Conservation (phyloP, 2,888 invertebrate genomes). For the Homarus gammarus region DNA sequence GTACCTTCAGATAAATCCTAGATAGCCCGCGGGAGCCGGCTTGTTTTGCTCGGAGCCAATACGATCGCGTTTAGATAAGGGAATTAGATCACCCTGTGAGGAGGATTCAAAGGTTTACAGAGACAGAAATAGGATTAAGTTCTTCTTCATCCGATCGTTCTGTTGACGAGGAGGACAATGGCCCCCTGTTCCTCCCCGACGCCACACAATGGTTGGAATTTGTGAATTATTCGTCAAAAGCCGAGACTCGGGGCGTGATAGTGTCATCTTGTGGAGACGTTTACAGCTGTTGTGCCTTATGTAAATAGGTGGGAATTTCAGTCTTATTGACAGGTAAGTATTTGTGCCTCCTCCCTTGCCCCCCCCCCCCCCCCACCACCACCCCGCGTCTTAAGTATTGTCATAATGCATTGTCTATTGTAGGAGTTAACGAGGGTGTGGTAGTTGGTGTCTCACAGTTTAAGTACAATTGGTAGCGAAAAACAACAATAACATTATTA, state of each 20-base stretch:
- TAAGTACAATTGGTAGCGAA: no score
- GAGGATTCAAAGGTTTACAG: conserved; percentile 64
- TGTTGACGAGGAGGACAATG: conserved; percentile 36
- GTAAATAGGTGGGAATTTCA: no score
- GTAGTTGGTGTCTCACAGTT: no score
- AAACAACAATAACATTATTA: no score
- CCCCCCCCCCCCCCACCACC: conserved; percentile 2
- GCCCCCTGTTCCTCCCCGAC: not conserved
- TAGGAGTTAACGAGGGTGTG: no score
- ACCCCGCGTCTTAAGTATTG: not conserved
- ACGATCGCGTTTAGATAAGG: conserved; percentile 67
- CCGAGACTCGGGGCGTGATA: no score
- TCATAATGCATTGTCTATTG: not conserved
- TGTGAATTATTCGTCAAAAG: conserved; percentile 5
- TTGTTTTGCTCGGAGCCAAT: conserved; percentile 67
- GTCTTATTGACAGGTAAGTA: no score
- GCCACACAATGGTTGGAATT: not conserved
- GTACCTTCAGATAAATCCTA: conserved; percentile 26
- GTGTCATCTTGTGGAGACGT: not conserved
- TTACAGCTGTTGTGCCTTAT: not conserved
- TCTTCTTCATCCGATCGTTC: conserved; percentile 36
- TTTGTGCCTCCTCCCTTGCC: not conserved
- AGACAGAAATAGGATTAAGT: conserved; percentile 64
- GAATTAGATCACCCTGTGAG: conserved; percentile 66
- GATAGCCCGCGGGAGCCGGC: conserved; percentile 36